These are phyloP conservation scores for Myripristis jacobus DNA, from an alignment of 2,797 vertebrate species.

Conservation along the genomic window DNA sequence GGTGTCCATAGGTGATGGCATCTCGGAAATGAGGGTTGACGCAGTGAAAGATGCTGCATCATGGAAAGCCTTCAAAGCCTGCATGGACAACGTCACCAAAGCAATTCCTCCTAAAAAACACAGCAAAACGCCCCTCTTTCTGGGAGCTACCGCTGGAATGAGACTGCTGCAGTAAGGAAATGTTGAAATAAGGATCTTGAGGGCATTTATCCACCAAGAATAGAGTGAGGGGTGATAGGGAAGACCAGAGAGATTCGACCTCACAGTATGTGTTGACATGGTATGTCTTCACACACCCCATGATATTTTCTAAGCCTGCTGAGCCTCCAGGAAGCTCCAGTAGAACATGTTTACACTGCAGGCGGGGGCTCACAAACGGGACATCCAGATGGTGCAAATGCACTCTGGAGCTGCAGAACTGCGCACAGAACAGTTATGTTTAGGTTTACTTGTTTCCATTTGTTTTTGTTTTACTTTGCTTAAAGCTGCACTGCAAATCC, in stretches of 20 bases:
- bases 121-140: conserved; percentile 85
- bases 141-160: conserved; percentile 98
- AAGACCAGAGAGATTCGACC: neutral
- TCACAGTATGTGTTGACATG: too few relatives aligned
- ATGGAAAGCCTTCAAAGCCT: conserved; percentile 80
- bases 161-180: conserved; percentile 89
- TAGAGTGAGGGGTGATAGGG: neutral
- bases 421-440: too few relatives aligned
- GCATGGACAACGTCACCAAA: conserved; percentile 81
- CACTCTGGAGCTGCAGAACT: neutral
- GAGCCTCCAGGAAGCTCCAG: neutral
- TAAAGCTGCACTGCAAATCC: too few relatives aligned
- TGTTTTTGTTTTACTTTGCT: too few relatives aligned
- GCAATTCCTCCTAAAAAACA: conserved; percentile 85
- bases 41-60: conserved; percentile 71
- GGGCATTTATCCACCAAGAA: neutral
- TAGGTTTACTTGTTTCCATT: too few relatives aligned
- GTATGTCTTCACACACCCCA: neutral
- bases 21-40: conserved; percentile 87
- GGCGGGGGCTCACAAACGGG: neutral
- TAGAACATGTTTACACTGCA: conserved; percentile 11
- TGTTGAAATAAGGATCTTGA: neutral
- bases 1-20: conserved; percentile 84
- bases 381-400: neutral
- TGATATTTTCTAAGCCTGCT: neutral